phyloP scores from a whole-genome alignment of 2,113 vertebrate species.

The Saccopteryx bilineata region DNA sequence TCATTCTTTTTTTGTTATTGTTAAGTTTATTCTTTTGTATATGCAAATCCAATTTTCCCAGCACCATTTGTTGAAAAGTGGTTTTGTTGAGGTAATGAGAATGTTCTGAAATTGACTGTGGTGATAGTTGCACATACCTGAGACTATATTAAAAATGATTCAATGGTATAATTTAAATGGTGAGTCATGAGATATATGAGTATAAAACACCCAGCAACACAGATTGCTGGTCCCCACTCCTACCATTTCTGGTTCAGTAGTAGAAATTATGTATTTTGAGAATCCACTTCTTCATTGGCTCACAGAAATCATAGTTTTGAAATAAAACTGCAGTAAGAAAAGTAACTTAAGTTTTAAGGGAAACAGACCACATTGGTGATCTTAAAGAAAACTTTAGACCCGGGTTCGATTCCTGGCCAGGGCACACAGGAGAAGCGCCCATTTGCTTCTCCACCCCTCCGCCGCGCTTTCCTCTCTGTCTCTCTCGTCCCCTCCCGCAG shows the following conservation, averaged over 20 bases:
- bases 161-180: neutral
- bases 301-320: neutral
- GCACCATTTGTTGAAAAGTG: too few species aligned
- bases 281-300: neutral
- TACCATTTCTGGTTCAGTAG: neutral
- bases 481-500: too few species aligned
- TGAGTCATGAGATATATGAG: neutral
- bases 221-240: neutral
- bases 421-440: too few species aligned
- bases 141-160: neutral
- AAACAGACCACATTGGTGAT: conserved; percentile 10
- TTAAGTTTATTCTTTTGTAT: too few species aligned
- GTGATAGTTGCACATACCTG: neutral
- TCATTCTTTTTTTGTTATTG: too few species aligned
- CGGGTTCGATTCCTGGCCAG: too few species aligned
- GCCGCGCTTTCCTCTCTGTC: too few species aligned
- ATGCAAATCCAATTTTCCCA: neutral
- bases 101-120: neutral
- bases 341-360: conserved; percentile 30
- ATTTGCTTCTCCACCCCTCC: too few species aligned
- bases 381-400: conserved; percentile 14
- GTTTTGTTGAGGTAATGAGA: too few species aligned
- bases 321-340: conserved; percentile 21
- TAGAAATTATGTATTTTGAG: neutral
- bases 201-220: neutral